Conservation (phyloP, 2,113 vertebrate genomes). For the Heterocephalus glaber region DNA sequence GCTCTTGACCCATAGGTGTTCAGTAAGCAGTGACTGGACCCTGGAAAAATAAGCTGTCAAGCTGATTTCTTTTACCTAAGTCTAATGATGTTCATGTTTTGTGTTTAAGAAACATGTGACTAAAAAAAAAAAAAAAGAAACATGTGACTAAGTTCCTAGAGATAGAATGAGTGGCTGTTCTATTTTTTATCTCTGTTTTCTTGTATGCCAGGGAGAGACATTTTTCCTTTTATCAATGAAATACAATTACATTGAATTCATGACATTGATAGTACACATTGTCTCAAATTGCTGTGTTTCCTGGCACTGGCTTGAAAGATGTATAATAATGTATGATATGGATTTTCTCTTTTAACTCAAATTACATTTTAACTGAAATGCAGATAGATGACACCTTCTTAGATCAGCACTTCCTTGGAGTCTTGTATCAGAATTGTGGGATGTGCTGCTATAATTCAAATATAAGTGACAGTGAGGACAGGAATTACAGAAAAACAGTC, state of each 20-base stretch:
- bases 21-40: neutral
- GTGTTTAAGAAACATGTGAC: neutral
- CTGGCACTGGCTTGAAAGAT: neutral
- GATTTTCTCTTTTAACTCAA: slow-evolving; percentile 39
- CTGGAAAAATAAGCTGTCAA: neutral
- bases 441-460: neutral
- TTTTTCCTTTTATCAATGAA: slow-evolving; percentile 61
- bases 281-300: slow-evolving; percentile 35
- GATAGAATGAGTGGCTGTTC: neutral
- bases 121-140: too few species aligned
- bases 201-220: neutral
- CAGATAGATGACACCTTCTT: slow-evolving; percentile 26
- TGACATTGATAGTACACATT: slow-evolving; percentile 33
- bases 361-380: neutral
- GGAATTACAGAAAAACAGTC: slow-evolving; percentile 28
- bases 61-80: neutral
- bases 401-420: neutral
- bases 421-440: neutral
- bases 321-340: neutral
- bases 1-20: neutral
- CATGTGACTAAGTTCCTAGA: neutral
- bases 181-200: slow-evolving; percentile 3
- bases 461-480: too few species aligned
- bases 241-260: slow-evolving; percentile 36
- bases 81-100: neutral